phyloP scores from a whole-genome alignment of 2,888 invertebrate genomes.

The Idaea dimidiata region DNA sequence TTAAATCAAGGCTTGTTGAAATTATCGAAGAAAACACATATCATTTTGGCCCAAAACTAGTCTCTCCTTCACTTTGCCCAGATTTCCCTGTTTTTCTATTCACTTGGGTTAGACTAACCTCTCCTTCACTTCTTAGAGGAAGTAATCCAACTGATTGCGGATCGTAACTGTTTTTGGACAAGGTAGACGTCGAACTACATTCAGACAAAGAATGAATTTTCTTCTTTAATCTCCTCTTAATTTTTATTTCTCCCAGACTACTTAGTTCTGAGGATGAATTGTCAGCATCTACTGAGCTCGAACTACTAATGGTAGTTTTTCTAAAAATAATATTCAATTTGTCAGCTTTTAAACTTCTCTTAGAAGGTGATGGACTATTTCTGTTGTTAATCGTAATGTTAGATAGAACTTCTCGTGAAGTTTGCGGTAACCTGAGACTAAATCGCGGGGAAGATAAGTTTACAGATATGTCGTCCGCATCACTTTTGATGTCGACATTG shows the following conservation, averaged over 20 bases:
- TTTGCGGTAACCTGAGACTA: conserved; percentile 63
- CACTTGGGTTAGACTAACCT: conserved; percentile 51
- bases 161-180: conserved; percentile 51
- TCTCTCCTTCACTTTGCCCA: conserved; percentile 57
- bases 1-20: conserved; percentile 19
- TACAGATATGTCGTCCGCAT: conserved; percentile 59
- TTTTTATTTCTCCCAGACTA: conserved; percentile 67
- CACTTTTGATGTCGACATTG: conserved; percentile 37
- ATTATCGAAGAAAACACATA: conserved; percentile 7
- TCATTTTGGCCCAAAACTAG: conserved; percentile 43
- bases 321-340: conserved; percentile 26
- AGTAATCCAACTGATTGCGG: conserved; percentile 47
- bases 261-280: conserved; percentile 69
- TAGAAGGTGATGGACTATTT: conserved; percentile 20
- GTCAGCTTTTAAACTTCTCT: conserved; percentile 20
- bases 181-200: conserved; percentile 50
- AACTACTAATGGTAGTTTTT: conserved; percentile 43
- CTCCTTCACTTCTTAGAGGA: conserved; percentile 65
- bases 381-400: conserved; percentile 44
- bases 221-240: conserved; percentile 46
- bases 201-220: conserved; percentile 50
- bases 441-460: conserved; percentile 71
- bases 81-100: conserved; percentile 35
- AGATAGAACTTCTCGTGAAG: conserved; percentile 56
- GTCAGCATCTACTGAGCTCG: conserved; percentile 64